Percentiles rank a stretch among this genome's conserved stretches.
Evolutionary conservation across 1,140 invertebrate species (phyloP).

Genomic region (Eriosoma lanigerum): DNA sequence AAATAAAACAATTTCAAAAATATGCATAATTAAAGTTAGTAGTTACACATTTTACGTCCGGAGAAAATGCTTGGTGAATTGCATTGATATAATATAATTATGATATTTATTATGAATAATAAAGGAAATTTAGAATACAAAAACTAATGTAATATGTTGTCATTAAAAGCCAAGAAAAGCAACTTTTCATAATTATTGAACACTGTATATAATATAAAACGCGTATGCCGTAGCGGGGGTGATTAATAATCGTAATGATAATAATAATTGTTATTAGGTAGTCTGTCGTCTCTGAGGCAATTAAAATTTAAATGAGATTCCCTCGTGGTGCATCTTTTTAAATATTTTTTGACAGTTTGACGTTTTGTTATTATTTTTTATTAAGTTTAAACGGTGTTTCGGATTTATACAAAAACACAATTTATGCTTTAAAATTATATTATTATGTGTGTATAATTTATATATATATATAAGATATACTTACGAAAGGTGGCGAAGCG

Average conservation of each 20-base stretch:
- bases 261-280: conserved; percentile 30
- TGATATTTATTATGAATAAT: too few species aligned
- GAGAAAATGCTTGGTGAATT: too few species aligned
- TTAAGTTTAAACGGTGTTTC: neutral
- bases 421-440: too few species aligned
- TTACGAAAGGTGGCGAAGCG: conserved; percentile 24
- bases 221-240: neutral
- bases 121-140: too few species aligned
- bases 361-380: conserved; percentile 15
- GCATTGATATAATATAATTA: too few species aligned
- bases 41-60: too few species aligned
- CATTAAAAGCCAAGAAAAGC: too few species aligned
- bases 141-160: too few species aligned
- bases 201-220: too few species aligned
- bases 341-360: neutral
- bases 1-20: too few species aligned
- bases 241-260: neutral
- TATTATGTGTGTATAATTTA: neutral
- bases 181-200: too few species aligned
- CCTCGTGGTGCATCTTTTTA: conserved; percentile 3
- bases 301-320: conserved; percentile 51
- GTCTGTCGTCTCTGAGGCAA: conserved; percentile 12
- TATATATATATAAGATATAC: conserved; percentile 1
- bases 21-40: too few species aligned
- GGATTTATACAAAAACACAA: neutral